A percentile compares a stretch with the other conserved stretches of the same genome.
phyloP scores from a whole-genome alignment of 2,113 vertebrate genomes.

The Eidolon helvum region DNA sequence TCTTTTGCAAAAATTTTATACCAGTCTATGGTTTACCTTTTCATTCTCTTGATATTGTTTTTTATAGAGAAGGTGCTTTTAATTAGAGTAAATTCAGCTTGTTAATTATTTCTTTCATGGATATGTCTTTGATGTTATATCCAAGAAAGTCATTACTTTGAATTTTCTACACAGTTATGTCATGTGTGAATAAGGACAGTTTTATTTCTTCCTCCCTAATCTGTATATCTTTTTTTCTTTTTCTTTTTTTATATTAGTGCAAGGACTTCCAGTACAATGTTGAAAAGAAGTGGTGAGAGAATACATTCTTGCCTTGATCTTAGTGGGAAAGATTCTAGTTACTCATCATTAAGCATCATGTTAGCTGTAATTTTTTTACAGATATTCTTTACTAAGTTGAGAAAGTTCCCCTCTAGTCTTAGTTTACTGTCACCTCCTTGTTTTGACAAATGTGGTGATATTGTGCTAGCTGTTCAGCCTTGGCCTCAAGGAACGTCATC shows the following conservation, averaged over 20 bases:
- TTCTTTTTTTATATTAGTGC: neutral
- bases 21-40: neutral
- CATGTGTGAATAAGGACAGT: neutral
- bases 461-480: neutral
- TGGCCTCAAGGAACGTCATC: accelerated
- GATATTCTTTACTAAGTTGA: neutral
- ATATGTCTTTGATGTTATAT: neutral
- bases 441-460: neutral
- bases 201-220: neutral
- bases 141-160: neutral
- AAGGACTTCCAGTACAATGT: neutral
- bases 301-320: neutral
- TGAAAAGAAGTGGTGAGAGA: neutral
- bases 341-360: neutral
- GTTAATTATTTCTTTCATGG: neutral
- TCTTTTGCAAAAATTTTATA: neutral
- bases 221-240: neutral
- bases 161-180: neutral
- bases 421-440: neutral
- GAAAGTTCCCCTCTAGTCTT: neutral
- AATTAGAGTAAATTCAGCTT: neutral
- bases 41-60: neutral
- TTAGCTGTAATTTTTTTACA: neutral
- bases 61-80: neutral
- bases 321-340: neutral